Base-by-base conservation (phyloP, 2,888 invertebrate genomes). In the Sinotaia quadrata region DNA sequence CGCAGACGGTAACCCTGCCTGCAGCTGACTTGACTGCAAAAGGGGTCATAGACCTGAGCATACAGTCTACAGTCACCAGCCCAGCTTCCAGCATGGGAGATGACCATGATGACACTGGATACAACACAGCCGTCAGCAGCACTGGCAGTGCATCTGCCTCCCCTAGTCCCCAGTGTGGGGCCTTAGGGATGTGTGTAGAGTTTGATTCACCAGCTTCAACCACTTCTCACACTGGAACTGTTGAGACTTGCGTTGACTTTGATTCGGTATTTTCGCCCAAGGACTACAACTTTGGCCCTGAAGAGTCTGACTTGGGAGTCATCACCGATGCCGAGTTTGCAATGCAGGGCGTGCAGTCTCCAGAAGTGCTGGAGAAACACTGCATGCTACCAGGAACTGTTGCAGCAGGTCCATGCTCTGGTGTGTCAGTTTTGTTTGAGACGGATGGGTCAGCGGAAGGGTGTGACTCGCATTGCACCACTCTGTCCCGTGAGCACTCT, bases 41-140 rank as follows among this genome's bases (percentile, higher is more conserved):
- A 18, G 71, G 67, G 2, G 56, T 24, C 52, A 49, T 71, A 21
- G 71, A 71, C 47, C 67, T 71, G 12, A 41, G 18, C 18, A n/a
- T 47, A 36, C 33, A 34, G 41, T 36, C 36, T 37, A 49, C 47
- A 59, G 58, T 57, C 49, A 44, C 56, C 57, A 57, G 66, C 60
- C 56, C 62, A 29, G n/a, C 34, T 24, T 44, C 52, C 54, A 36
- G 51, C 36, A 54, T 57, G 21, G 24, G 41, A 5, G 47, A 33
- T 21, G 63, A 63, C 54, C 57, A 57, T 7, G 58, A 56, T 12
- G 62, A 71, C 62, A 59, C 67, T 4, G 67, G 63, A 18, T 71
- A 67, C 67, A 61, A 27, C 47, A 70, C 62, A 27, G 60, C 65
- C 49, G 34, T 37, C 60, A 66, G 66, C 47, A 71, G 63, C 44